Conservation (phyloP, 2,113 vertebrate genomes). For the Dasyprocta punctata region DNA sequence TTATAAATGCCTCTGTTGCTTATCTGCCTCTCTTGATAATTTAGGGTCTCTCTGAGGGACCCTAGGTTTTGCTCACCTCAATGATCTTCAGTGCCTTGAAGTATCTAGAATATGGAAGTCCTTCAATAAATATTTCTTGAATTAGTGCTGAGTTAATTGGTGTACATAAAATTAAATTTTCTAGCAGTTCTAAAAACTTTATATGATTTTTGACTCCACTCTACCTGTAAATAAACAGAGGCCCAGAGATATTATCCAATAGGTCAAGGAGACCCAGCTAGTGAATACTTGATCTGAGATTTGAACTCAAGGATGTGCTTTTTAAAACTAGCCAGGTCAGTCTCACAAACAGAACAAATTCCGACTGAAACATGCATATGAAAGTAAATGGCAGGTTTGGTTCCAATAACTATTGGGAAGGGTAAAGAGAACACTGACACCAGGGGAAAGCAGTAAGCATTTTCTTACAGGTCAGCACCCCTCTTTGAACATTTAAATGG, state of each 20-base stretch:
- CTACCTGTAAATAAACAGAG: background rate
- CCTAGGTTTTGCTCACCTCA: background rate
- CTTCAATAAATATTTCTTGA: background rate
- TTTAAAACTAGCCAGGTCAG: background rate
- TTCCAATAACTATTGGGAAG: background rate
- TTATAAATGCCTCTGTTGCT: background rate
- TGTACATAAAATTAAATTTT: background rate
- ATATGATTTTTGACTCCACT: background rate
- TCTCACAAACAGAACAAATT: background rate
- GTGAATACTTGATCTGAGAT: background rate
- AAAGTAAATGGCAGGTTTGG: background rate
- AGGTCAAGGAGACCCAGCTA: background rate
- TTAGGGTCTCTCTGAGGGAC: background rate
- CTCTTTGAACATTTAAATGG: background rate
- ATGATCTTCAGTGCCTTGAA: background rate
- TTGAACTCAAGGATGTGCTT: background rate
- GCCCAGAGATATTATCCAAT: background rate
- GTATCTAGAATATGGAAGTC: background rate
- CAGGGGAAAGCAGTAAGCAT: too few species aligned
- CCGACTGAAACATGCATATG: background rate
- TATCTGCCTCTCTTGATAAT: background rate
- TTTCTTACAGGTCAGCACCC: background rate
- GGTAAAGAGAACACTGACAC: background rate
- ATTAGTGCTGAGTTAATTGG: background rate
- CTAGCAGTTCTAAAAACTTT: background rate